Percentiles rank a stretch among this genome's conserved stretches.
Evolutionary conservation across 2,113 vertebrate genomes (phyloP).

Genomic region (Myotis yumanensis): DNA sequence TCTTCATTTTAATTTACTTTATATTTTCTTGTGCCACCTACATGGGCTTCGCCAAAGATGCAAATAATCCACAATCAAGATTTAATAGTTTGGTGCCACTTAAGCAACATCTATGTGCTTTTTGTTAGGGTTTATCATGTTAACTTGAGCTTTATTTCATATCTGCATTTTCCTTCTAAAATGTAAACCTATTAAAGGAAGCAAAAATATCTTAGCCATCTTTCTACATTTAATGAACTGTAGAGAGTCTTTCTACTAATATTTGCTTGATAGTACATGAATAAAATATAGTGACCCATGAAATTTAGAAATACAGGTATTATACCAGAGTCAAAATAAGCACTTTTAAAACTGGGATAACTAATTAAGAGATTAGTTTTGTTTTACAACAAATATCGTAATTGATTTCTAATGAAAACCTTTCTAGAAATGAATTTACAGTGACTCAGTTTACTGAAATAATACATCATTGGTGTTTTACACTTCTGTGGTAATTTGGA

Average conservation of each 20-base stretch:
- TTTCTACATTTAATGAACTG: not conserved
- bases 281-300: not conserved
- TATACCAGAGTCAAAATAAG: not conserved
- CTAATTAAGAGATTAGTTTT: not conserved
- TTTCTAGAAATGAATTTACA: slow-evolving; percentile 9
- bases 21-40: not conserved
- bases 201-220: not conserved
- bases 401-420: not conserved
- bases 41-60: not conserved
- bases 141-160: not conserved
- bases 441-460: not conserved
- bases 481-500: not conserved
- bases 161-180: not conserved
- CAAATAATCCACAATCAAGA: not conserved
- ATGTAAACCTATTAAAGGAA: not conserved
- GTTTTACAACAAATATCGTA: not conserved
- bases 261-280: not conserved
- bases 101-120: not conserved
- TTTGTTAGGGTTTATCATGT: not conserved
- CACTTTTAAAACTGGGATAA: not conserved
- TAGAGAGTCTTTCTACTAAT: not conserved
- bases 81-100: not conserved
- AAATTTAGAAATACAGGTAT: not conserved
- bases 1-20: not conserved
- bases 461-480: not conserved